These are phyloP conservation scores for Dryoscopus gambensis DNA, from an alignment of 2,113 vertebrate genomes.

Conservation along the genomic window DNA sequence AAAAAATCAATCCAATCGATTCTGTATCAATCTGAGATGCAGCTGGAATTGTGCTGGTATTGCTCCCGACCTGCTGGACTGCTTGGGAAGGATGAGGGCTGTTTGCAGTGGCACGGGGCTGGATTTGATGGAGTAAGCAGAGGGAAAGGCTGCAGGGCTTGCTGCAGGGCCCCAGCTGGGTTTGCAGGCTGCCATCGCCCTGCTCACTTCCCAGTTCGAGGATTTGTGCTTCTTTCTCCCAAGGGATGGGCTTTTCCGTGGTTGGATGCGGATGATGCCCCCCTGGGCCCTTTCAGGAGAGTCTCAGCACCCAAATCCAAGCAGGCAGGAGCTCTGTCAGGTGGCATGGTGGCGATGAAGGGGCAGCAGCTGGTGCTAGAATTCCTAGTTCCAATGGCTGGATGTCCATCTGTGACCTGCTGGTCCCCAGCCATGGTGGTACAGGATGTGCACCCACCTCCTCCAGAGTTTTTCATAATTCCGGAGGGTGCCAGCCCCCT, in stretches of 20 bases:
- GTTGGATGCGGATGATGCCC: fast-evolving
- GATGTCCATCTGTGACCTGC: neutral
- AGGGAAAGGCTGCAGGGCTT: neutral
- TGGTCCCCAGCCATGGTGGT: fast-evolving
- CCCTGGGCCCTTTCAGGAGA: neutral
- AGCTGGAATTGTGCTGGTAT: neutral
- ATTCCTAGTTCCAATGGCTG: fast-evolving
- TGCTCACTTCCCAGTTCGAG: neutral
- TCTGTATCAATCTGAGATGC: neutral
- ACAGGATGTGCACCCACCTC: neutral
- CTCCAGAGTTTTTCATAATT: neutral
- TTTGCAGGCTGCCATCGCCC: neutral
- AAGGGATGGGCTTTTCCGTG: neutral
- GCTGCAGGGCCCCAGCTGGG: neutral
- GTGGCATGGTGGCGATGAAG: neutral
- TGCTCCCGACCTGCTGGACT: fast-evolving
- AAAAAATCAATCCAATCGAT: neutral
- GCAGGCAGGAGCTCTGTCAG: neutral
- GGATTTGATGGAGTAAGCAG: neutral
- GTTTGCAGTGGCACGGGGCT: neutral
- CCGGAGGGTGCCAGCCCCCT: neutral
- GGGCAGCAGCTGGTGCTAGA: neutral
- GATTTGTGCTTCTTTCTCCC: neutral
- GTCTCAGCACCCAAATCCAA: too few relatives aligned
- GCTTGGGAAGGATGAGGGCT: neutral